phyloP scores from a whole-genome alignment of 53 echinoderm and acorn worm species.

The Henricia sp. region DNA sequence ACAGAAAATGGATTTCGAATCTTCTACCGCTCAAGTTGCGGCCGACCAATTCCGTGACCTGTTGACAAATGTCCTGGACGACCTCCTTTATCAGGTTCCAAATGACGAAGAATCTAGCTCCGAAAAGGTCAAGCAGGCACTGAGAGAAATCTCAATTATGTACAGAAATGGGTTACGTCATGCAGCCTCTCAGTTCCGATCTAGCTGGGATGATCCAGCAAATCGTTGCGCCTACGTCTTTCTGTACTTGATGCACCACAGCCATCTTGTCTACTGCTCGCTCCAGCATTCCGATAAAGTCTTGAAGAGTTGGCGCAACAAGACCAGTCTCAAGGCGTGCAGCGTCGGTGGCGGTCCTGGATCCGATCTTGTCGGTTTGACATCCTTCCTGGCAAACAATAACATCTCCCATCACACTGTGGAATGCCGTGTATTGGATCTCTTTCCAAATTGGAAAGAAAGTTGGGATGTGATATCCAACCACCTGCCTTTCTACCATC shows the following conservation, averaged over 20 bases:
- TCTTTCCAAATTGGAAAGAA: slow-evolving; percentile 28
- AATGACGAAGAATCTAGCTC: background rate
- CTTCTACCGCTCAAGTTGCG: too few species aligned
- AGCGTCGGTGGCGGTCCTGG: slow-evolving; percentile 52
- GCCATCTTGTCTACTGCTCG: slow-evolving; percentile 23
- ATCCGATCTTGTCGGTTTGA: slow-evolving; percentile 43
- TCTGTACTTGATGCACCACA: slow-evolving; percentile 36
- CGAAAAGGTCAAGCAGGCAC: background rate
- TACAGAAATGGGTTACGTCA: slow-evolving; percentile 1
- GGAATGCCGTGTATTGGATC: slow-evolving; percentile 20
- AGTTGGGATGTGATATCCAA: slow-evolving; percentile 26
- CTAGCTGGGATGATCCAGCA: slow-evolving; percentile 27
- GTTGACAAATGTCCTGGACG: slow-evolving; percentile 4
- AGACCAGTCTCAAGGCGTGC: slow-evolving; percentile 2
- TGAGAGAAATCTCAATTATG: slow-evolving; percentile 7
- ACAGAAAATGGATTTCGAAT: too few species aligned
- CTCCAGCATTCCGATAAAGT: background rate
- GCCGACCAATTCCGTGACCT: background rate
- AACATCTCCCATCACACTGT: background rate
- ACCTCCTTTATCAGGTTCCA: background rate
- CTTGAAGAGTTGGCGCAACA: background rate
- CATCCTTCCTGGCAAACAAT: slow-evolving; percentile 1
- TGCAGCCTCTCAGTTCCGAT: background rate
- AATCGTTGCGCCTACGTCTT: slow-evolving; percentile 56
- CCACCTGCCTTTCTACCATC: background rate